phyloP scores from a whole-genome alignment of 2,797 vertebrate species.

The Propithecus perrieri region DNA sequence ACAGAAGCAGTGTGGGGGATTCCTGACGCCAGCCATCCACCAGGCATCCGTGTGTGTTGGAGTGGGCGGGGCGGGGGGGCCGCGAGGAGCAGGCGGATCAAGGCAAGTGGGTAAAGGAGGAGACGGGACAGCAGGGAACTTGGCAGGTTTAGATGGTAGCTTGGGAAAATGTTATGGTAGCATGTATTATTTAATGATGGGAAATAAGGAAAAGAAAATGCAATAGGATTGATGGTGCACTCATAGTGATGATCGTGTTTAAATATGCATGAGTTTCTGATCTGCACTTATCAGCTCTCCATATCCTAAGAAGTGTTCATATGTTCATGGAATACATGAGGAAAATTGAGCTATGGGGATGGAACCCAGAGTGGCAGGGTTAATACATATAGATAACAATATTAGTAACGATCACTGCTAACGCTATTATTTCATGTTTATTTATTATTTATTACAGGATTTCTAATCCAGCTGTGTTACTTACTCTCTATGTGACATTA shows the following conservation, averaged over 20 bases:
- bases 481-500: neutral
- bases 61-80: rapidly evolving
- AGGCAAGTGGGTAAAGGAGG: neutral
- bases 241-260: neutral
- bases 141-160: neutral
- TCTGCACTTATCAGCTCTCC: neutral
- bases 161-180: neutral
- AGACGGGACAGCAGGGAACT: neutral
- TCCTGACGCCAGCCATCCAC: neutral
- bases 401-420: neutral
- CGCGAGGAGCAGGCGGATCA: neutral
- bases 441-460: neutral
- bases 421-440: neutral
- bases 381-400: neutral
- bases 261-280: neutral
- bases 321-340: neutral
- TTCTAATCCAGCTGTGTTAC: neutral
- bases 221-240: neutral
- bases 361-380: neutral
- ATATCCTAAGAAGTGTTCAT: neutral
- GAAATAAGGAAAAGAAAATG: slow-evolving; percentile 35
- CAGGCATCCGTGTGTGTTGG: neutral
- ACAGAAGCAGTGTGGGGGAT: neutral
- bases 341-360: neutral
- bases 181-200: neutral